Percentiles rank a stretch among this genome's conserved stretches.
These are phyloP conservation scores for Mesitornis unicolor DNA, from an alignment of 2,113 vertebrate species.

Conservation along the genomic window DNA sequence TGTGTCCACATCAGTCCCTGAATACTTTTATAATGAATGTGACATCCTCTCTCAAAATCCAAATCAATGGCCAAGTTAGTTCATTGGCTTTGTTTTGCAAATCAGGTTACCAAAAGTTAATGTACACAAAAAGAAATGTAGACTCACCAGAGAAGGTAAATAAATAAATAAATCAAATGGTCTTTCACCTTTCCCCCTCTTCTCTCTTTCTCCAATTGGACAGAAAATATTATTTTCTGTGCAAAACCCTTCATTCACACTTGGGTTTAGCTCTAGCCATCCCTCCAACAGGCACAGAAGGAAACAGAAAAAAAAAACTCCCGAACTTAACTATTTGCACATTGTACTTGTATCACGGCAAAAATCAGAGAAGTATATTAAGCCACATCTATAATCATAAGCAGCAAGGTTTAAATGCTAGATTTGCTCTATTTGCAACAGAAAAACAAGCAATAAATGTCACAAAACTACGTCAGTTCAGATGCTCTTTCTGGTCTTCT, in stretches of 20 bases:
- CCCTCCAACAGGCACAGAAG: background rate
- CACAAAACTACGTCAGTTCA: background rate
- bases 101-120: background rate
- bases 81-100: background rate
- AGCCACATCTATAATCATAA: background rate
- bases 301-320: background rate
- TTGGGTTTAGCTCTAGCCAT: background rate
- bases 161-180: background rate
- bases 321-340: background rate
- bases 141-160: background rate
- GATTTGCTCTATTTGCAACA: background rate
- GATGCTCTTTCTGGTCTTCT: background rate
- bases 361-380: background rate
- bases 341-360: background rate
- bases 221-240: background rate
- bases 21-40: background rate
- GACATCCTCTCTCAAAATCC: background rate
- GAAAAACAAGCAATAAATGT: background rate
- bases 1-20: background rate
- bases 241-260: background rate
- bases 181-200: accelerated
- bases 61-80: background rate
- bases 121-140: accelerated
- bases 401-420: background rate
- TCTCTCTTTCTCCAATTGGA: background rate